Conservation (phyloP, 2,797 vertebrate species). For the Platyrinchus mystaceus region DNA sequence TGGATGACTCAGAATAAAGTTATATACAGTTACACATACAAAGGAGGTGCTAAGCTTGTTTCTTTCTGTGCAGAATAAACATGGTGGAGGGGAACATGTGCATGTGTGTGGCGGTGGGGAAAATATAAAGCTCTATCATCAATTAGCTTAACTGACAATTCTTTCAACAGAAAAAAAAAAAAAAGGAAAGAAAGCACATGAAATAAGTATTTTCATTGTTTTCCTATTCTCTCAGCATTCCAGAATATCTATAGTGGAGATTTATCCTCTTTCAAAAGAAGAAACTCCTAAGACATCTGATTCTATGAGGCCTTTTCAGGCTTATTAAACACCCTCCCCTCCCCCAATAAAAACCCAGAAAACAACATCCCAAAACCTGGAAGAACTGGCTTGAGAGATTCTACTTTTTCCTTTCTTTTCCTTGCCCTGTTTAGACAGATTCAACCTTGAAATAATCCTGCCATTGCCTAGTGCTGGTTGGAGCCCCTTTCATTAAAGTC, state of each 20-base stretch:
- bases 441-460: neutral
- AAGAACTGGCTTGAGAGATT: neutral
- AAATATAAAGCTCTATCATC: neutral
- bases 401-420: neutral
- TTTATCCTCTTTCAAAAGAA: neutral
- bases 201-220: neutral
- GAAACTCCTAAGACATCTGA: neutral
- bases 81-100: accelerated
- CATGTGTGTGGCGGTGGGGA: neutral
- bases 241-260: neutral
- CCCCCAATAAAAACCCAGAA: neutral
- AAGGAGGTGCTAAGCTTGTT: neutral
- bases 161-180: neutral
- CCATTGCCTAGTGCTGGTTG: neutral
- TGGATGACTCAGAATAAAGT: neutral
- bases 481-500: constrained; percentile 13
- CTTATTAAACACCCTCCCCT: neutral
- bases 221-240: neutral
- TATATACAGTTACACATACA: neutral
- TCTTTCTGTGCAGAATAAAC: neutral
- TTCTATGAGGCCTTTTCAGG: neutral
- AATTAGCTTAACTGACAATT: neutral
- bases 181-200: neutral
- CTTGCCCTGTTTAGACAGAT: neutral
- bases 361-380: neutral